Evolutionary conservation across 2,797 vertebrate genomes (phyloP).

Genomic region (Sternotherus odoratus): DNA sequence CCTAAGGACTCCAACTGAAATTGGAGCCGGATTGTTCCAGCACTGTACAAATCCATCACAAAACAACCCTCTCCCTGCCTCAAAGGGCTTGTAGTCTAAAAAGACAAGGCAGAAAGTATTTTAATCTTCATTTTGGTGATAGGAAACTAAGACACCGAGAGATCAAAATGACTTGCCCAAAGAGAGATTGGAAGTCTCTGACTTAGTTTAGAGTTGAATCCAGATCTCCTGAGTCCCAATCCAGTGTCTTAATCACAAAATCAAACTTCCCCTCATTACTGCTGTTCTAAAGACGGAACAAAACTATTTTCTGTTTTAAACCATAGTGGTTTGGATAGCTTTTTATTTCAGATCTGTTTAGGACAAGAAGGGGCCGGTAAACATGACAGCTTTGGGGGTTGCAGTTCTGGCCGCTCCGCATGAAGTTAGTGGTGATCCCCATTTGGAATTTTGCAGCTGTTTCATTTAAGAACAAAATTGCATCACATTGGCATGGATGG

Average conservation of each 20-base stretch:
- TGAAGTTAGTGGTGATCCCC: not conserved
- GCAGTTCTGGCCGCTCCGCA: not conserved
- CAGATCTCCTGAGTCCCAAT: not conserved
- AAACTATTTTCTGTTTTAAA: conserved; percentile 48
- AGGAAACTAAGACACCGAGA: not conserved
- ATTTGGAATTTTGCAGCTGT: not conserved
- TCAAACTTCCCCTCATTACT: not conserved
- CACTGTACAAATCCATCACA: not conserved
- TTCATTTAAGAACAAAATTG: conserved; percentile 19
- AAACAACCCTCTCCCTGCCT: not conserved
- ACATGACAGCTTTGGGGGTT: not conserved
- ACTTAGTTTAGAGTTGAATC: not conserved
- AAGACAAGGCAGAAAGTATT: not conserved
- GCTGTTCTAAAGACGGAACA: conserved; percentile 18
- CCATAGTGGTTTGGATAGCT: conserved; percentile 37
- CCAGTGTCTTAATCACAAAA: not conserved
- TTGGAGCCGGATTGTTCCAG: not conserved
- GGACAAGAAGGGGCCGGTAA: conserved; percentile 20
- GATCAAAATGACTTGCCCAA: not conserved
- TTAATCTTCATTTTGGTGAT: not conserved
- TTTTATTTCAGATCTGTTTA: conserved; percentile 52
- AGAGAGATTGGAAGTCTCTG: not conserved
- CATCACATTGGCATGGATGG: conserved; percentile 9
- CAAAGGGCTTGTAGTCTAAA: not conserved
- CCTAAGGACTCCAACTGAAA: not conserved